Percentiles rank a stretch among this genome's conserved stretches.
Conservation (phyloP, 37 sponge, comb jelly and placozoan species). For the Agelas oroides region DNA sequence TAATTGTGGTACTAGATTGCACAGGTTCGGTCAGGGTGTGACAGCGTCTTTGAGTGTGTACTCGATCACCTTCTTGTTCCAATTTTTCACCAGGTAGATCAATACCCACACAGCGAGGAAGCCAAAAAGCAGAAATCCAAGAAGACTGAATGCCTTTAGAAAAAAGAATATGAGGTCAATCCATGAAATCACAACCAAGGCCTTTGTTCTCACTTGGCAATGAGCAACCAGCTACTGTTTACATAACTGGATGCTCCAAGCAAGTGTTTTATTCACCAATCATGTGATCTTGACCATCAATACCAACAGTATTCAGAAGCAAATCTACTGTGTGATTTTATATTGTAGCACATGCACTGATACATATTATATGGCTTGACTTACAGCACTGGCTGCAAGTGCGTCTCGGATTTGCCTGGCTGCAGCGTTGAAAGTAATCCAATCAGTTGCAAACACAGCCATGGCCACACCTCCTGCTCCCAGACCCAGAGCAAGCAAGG, state of each 20-base stretch:
- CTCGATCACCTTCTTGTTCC: slow-evolving; percentile 61
- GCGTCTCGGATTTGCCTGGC: not conserved
- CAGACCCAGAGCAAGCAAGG: not conserved
- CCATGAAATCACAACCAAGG: not conserved
- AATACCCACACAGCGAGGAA: slow-evolving; percentile 7
- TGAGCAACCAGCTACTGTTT: too few relatives aligned
- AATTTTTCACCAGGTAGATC: slow-evolving; percentile 39
- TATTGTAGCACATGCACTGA: too few relatives aligned
- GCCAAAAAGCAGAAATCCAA: not conserved
- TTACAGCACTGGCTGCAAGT: slow-evolving; percentile 8
- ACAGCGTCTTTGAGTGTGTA: slow-evolving; percentile 61
- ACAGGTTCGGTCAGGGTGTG: not conserved
- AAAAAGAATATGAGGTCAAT: not conserved
- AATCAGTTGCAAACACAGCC: slow-evolving; percentile 10
- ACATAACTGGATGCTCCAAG: too few relatives aligned
- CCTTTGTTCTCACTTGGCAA: too few relatives aligned
- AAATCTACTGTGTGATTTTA: too few relatives aligned
- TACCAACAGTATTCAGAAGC: too few relatives aligned
- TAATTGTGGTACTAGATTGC: too few relatives aligned
- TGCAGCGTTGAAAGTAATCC: not conserved
- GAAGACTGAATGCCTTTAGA: slow-evolving; percentile 38
- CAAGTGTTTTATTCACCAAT: too few relatives aligned
- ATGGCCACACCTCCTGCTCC: slow-evolving; percentile 1
- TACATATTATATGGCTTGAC: too few relatives aligned
- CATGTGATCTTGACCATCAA: too few relatives aligned